Percentiles rank a stretch among this genome's conserved stretches.
Evolutionary conservation across 1,140 invertebrate species (phyloP).

Genomic region (Heliconius melpomene): DNA sequence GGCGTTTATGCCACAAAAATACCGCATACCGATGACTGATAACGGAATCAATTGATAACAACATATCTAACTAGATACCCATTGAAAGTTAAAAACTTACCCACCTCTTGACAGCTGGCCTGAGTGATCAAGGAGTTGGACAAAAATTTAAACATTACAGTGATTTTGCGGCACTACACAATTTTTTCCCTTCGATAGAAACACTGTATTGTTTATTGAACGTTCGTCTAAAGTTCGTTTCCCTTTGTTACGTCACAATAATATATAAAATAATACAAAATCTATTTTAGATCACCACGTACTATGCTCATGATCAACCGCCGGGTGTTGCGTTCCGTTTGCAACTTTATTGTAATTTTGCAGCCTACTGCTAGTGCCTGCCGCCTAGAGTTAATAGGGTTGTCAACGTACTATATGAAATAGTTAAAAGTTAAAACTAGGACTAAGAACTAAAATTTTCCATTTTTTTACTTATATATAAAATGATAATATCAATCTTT

Average conservation of each 20-base stretch:
- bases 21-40: conserved; percentile 47
- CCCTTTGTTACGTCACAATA: conserved; percentile 70
- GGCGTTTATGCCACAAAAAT: conserved; percentile 53
- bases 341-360: conserved; percentile 40
- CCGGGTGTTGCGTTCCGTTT: conserved; percentile 55
- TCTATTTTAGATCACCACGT: conserved; percentile 78
- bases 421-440: not conserved
- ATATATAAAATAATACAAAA: conserved; percentile 71
- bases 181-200: conserved; percentile 49
- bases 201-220: conserved; percentile 61
- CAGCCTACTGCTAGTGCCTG: conserved; percentile 6
- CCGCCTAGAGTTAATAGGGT: conserved; percentile 17
- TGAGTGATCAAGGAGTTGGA: conserved; percentile 74
- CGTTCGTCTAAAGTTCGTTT: conserved; percentile 64
- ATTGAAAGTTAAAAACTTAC: conserved; percentile 79
- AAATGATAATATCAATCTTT: not conserved
- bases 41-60: conserved; percentile 31
- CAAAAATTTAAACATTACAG: conserved; percentile 80
- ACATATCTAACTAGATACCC: conserved; percentile 22
- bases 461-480: not conserved
- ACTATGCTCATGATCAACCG: conserved; percentile 72
- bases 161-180: conserved; percentile 68
- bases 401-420: conserved; percentile 21
- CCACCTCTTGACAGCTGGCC: conserved; percentile 84
- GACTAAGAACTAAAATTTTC: not conserved